phyloP scores from a whole-genome alignment of 2,888 invertebrate genomes.

The Zygothrica quintamaculata region DNA sequence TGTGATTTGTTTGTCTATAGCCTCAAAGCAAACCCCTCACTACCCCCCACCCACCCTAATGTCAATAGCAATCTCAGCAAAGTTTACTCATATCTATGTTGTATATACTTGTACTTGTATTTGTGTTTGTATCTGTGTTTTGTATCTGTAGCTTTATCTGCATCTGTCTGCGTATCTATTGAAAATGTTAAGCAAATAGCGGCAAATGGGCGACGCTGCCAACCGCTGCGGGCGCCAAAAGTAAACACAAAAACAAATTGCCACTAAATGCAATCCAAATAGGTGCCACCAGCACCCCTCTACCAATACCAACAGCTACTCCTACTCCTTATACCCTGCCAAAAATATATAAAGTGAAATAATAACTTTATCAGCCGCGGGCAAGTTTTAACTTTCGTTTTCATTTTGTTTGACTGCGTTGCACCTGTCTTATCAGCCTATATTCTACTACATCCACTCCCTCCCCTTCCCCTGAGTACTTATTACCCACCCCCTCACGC shows the following conservation, averaged over 20 bases:
- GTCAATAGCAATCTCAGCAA: constrained; percentile 2
- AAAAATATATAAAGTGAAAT: no score
- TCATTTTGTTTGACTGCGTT: constrained; percentile 29
- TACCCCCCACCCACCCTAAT: neutral
- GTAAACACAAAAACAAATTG: constrained; percentile 42
- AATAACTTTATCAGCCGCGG: constrained; percentile 57
- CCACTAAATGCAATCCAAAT: constrained; percentile 46
- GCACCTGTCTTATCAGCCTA: constrained; percentile 60
- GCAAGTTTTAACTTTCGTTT: constrained; percentile 52
- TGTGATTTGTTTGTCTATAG: constrained; percentile 72
- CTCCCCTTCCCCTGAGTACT: no score
- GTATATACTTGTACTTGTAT: neutral
- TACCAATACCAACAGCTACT: no score
- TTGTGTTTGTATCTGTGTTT: neutral
- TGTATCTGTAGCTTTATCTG: neutral
- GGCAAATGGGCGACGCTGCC: constrained; percentile 18
- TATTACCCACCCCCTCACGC: neutral
- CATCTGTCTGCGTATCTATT: constrained; percentile 40
- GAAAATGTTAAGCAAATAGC: constrained; percentile 57
- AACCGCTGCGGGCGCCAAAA: constrained; percentile 52
- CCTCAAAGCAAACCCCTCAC: constrained; percentile 7
- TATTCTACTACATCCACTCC: neutral
- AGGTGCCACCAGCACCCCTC: constrained; percentile 42
- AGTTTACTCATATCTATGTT: neutral
- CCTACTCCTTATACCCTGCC: neutral